Base-by-base conservation (phyloP, 2,797 vertebrate genomes). In the Psittacula derbiana region DNA sequence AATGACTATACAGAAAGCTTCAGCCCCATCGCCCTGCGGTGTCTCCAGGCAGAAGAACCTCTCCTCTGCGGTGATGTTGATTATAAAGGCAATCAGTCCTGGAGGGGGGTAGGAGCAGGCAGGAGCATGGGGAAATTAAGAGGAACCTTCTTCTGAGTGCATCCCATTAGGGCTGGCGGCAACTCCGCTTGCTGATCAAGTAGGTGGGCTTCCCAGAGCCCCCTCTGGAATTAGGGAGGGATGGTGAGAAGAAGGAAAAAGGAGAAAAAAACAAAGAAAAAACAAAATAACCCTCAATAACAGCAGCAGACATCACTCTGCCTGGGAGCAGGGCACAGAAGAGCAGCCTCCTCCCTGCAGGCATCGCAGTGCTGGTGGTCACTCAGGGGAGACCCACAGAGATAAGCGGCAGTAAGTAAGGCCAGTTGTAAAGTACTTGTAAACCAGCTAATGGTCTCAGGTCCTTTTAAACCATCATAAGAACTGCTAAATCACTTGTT, bases 391-490 rank as follows among this genome's bases (percentile, higher is more conserved):
- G 88, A 93, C 65, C 80, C 85, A 83, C 46, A 38, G 92, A 92
- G 91, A 96, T 83, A 90, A 97, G 93, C 94, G 91, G 88, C 91
- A 88, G 53, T 4, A 6, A 67, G 69, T 4, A 6, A 67, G 69
- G 71, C 19, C 72, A 40, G 76, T 58, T 52, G 61, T 84, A 95
- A 97, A 96, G 95, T 24, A 83, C 90, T 81, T 73, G 83, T 88
- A 92, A 94, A 96, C 90, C 90, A 7, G 28, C 72, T 83, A 79
- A 95, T 36, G 65, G 75, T 64, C 62, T 88, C 49, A 38, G 50
- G 76, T 60, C 52, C 58, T 93, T 91, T 96, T 81, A 97, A 97
- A 71, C 62, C 75, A 72, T 71, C 84, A 79, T 33, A n/a, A 91
- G 70, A 36, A 41, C 69, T 79, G 93, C 71, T 87, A 87, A 93